phyloP scores from a whole-genome alignment of 1,140 invertebrate genomes.

The Heliconius melpomene region DNA sequence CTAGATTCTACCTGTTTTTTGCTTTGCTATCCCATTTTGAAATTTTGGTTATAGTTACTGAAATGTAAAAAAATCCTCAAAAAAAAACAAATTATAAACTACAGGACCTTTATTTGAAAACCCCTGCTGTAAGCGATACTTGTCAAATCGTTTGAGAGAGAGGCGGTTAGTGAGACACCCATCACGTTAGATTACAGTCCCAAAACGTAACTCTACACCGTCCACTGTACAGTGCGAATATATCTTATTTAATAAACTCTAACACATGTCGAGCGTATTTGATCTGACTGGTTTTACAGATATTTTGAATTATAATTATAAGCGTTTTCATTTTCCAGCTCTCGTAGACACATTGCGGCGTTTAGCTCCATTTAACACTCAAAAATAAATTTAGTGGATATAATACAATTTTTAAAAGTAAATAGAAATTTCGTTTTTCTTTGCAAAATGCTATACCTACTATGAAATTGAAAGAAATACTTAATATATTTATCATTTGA shows the following conservation, averaged over 20 bases:
- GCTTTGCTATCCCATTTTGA: no score
- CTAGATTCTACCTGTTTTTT: no score
- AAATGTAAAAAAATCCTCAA: not conserved
- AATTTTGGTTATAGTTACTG: no score
- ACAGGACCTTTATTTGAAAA: not conserved
- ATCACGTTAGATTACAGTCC: conserved; percentile 48
- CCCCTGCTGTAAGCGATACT: conserved; percentile 51
- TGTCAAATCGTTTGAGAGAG: conserved; percentile 47
- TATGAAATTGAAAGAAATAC: no score
- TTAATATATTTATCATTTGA: no score
- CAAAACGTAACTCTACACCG: conserved; percentile 49
- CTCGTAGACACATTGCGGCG: no score
- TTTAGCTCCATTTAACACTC: no score
- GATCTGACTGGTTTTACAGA: not conserved
- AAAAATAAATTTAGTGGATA: no score
- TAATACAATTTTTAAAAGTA: no score
- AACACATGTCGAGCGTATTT: not conserved
- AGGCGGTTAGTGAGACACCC: conserved; percentile 28
- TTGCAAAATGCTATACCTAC: no score
- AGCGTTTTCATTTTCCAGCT: no score
- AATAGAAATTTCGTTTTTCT: no score
- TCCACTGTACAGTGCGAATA: conserved; percentile 10
- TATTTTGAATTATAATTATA: not conserved
- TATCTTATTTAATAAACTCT: conserved; percentile 10
- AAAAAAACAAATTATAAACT: not conserved